Conservation (phyloP, 1,140 invertebrate genomes). For the Drosophila willistoni region DNA sequence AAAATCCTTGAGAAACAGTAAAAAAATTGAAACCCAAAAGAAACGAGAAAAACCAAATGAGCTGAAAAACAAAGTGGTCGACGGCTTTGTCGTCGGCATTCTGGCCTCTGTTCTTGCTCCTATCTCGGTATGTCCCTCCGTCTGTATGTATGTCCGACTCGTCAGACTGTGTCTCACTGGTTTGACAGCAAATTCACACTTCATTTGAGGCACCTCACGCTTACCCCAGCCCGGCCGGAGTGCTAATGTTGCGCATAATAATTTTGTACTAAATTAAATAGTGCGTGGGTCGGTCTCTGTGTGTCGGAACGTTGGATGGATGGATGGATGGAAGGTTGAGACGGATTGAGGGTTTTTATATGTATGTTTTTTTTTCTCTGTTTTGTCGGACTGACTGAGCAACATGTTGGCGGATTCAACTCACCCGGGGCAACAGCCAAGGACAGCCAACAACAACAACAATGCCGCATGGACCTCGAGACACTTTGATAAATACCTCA, state of each 20-base stretch:
- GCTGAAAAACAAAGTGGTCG: neutral
- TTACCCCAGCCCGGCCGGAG: slow-evolving; percentile 41
- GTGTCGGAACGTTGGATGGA: slow-evolving; percentile 31
- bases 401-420: slow-evolving; percentile 60
- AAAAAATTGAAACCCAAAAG: neutral
- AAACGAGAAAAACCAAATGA: neutral
- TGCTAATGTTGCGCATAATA: slow-evolving; percentile 81
- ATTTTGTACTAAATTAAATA: slow-evolving; percentile 82
- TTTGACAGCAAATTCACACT: slow-evolving; percentile 76
- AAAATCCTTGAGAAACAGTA: neutral
- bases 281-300: slow-evolving; percentile 66
- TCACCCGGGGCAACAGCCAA: slow-evolving; percentile 31
- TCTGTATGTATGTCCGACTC: too few species aligned
- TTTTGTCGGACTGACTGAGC: slow-evolving; percentile 41
- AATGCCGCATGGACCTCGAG: slow-evolving; percentile 29
- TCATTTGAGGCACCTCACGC: slow-evolving; percentile 73
- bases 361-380: slow-evolving; percentile 14
- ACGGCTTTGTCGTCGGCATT: neutral
- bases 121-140: neutral
- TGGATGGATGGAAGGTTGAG: slow-evolving; percentile 1
- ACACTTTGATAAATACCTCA: slow-evolving; percentile 63
- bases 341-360: slow-evolving; percentile 1
- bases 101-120: neutral
- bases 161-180: too few species aligned
- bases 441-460: slow-evolving; percentile 24